Conservation (phyloP, 2,888 invertebrate species). For the Xestia c-nigrum region DNA sequence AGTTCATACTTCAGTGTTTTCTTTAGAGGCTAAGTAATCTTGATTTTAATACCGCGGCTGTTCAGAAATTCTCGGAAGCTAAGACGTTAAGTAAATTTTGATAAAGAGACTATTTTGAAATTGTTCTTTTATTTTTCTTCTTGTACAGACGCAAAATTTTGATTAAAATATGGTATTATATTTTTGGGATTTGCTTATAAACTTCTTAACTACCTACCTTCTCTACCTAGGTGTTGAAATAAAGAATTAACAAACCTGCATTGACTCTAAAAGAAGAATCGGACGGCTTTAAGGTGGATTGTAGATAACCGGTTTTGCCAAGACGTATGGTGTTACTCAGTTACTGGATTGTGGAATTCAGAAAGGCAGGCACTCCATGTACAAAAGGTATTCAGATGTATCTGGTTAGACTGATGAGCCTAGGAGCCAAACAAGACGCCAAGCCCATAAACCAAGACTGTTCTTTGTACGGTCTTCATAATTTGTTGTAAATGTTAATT, state of each 20-base stretch:
- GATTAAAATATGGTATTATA: neutral
- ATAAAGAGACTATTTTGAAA: neutral
- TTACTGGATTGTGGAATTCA: neutral
- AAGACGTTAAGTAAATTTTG: neutral
- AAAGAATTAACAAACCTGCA: too few relatives aligned
- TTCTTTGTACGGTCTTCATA: too few relatives aligned
- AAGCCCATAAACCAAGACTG: too few relatives aligned
- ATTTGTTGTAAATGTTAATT: too few relatives aligned
- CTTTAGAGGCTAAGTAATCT: slow-evolving; percentile 5
- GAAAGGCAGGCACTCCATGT: neutral
- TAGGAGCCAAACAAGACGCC: too few relatives aligned
- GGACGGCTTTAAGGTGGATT: neutral
- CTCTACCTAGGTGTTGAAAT: neutral
- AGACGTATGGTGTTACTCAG: neutral
- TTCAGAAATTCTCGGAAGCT: slow-evolving; percentile 23
- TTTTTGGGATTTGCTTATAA: neutral
- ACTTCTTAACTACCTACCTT: neutral
- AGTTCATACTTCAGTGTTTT: slow-evolving; percentile 24
- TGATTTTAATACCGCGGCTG: slow-evolving; percentile 30
- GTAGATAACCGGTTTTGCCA: neutral
- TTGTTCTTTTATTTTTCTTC: neutral
- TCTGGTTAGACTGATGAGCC: neutral
- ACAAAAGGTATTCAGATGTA: neutral
- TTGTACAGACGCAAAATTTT: neutral
- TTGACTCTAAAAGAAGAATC: neutral